Percentiles rank a stretch among this genome's conserved stretches.
Evolutionary conservation across 2,888 invertebrate species (phyloP).

Genomic region (Auanema freiburgensis): DNA sequence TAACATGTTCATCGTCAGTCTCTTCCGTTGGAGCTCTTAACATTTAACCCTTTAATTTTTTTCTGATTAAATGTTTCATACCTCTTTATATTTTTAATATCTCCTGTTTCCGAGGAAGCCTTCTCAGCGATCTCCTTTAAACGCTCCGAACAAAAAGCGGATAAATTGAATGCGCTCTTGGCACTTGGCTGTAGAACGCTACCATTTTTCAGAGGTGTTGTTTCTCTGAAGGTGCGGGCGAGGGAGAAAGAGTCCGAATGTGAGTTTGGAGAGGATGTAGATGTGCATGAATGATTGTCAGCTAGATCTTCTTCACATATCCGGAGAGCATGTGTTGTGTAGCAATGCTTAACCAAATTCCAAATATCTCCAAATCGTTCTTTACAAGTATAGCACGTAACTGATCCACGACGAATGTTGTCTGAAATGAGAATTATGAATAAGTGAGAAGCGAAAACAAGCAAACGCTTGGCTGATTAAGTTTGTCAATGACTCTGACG

Average conservation of each 20-base stretch:
- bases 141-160: conserved; percentile 58
- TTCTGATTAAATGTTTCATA: neutral
- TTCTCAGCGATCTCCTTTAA: conserved; percentile 60
- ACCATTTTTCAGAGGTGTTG: conserved; percentile 6
- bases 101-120: conserved; percentile 40
- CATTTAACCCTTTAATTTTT: neutral
- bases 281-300: conserved; percentile 33
- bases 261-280: conserved; percentile 43
- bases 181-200: conserved; percentile 20
- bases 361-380: conserved; percentile 57
- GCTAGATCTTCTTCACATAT: conserved; percentile 48
- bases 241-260: conserved; percentile 26
- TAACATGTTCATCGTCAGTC: conserved; percentile 47
- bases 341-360: conserved; percentile 59
- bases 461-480: neutral
- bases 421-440: conserved; percentile 10
- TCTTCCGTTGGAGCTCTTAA: conserved; percentile 31
- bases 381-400: conserved; percentile 60
- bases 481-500: neutral
- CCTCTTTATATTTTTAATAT: conserved; percentile 26
- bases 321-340: conserved; percentile 54
- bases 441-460: neutral
- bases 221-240: conserved; percentile 17
- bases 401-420: conserved; percentile 13
- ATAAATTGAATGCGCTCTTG: conserved; percentile 48